Conservation (phyloP, 2,113 vertebrate species). For the Tenrec ecaudatus region DNA sequence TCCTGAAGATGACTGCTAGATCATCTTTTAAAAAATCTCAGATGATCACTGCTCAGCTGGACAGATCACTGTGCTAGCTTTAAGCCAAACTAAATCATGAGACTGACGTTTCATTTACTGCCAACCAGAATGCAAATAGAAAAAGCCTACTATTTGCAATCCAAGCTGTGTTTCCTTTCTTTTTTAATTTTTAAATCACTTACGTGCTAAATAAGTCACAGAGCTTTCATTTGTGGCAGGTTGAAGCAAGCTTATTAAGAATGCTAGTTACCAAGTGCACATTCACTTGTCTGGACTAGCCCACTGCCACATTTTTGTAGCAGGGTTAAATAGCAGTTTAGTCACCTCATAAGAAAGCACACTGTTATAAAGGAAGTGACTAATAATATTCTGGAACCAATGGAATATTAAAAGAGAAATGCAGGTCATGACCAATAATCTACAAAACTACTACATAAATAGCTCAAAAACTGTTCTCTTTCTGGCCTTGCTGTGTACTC, state of each 20-base stretch:
- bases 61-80: constrained; percentile 42
- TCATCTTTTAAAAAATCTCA: constrained; percentile 36
- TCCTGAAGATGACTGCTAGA: background rate
- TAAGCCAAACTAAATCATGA: constrained; percentile 73
- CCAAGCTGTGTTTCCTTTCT: constrained; percentile 59
- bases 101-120: constrained; percentile 80
- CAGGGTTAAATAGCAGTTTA: constrained; percentile 90
- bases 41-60: constrained; percentile 38
- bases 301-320: constrained; percentile 87
- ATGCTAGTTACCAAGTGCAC: constrained; percentile 87
- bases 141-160: constrained; percentile 83
- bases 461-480: constrained; percentile 76
- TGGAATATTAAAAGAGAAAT: constrained; percentile 83
- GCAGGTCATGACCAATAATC: constrained; percentile 86
- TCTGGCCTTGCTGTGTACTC: constrained; percentile 68
- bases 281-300: constrained; percentile 89
- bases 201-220: constrained; percentile 84
- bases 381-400: constrained; percentile 83
- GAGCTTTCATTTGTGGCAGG: constrained; percentile 88
- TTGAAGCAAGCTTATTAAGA: constrained; percentile 89
- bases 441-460: constrained; percentile 81
- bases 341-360: constrained; percentile 80
- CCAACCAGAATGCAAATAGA: constrained; percentile 76
- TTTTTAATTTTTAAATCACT: constrained; percentile 75
- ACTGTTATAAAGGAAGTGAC: constrained; percentile 86